Percentiles rank a stretch among this genome's conserved stretches.
phyloP scores from a whole-genome alignment of 2,113 vertebrate species.

The Litocranius walleri region DNA sequence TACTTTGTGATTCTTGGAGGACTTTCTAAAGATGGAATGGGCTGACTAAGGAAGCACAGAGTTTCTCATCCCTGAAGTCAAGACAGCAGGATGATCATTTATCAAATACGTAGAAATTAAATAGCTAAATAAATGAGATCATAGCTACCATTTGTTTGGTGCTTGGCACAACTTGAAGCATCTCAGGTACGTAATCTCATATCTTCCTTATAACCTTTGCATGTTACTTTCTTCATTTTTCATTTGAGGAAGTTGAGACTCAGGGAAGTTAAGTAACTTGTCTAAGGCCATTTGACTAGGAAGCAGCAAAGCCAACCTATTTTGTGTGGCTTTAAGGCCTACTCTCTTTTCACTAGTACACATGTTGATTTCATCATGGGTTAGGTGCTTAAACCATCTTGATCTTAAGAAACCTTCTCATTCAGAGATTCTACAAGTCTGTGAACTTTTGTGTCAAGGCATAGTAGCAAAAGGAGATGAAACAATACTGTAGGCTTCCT shows the following conservation, averaged over 20 bases:
- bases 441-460: not conserved
- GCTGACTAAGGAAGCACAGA: not conserved
- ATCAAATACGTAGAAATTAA: not conserved
- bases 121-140: not conserved
- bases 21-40: not conserved
- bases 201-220: not conserved
- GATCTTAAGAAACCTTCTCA: not conserved
- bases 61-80: not conserved
- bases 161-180: not conserved
- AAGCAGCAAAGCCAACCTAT: not conserved
- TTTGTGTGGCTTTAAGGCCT: not conserved
- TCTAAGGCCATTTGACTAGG: not conserved
- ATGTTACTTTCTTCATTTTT: not conserved
- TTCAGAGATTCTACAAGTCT: constrained; percentile 26
- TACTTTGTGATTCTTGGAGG: not conserved
- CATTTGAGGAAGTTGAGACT: not conserved
- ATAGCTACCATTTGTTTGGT: not conserved
- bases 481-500: not conserved
- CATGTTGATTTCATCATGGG: not conserved
- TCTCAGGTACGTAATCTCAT: not conserved
- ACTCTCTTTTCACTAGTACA: not conserved
- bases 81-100: not conserved
- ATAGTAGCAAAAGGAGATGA: constrained; percentile 13
- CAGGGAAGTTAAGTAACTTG: not conserved
- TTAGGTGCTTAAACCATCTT: constrained; percentile 6